Base-by-base conservation (phyloP, 2,113 vertebrate species). In the Tragelaphus strepsiceros region DNA sequence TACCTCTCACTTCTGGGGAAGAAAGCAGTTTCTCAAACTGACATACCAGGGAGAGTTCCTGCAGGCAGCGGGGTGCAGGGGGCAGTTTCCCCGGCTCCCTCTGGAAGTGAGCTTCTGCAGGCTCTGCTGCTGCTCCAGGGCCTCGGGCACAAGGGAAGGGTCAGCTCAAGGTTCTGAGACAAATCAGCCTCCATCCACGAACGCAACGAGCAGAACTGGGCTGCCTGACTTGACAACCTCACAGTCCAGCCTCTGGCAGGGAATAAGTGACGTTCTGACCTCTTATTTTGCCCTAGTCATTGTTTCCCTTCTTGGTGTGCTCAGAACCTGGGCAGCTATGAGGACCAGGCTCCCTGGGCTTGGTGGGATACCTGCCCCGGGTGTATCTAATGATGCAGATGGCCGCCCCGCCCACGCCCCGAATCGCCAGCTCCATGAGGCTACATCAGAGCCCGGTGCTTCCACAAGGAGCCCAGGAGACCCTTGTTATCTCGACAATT, bases 321-420 rank as follows among this genome's bases (percentile, higher is more conserved):
- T 78, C 30, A 92, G 88, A 58, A 59, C 30, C 43, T 10, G 13
- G 39, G 54, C 12, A 10, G 21, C 14, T 87, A 78, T 46, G 19
- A 39, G n/a, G 35, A 46, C 15, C 17, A 14, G 7, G n/a, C 19
- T 16, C 16, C 12, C 3, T 11, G 14, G 26, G 11, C 21, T 4
- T 8, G 6, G 9, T 81, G 7, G 3, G 2, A 74, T 46, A 71
- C 35, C 56, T n/a, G 54, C 61, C 62, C 7, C 6, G 43, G 26
- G 11, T 54, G 3, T 15, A 2, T 39, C 67, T 80, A 32, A 61
- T 15, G 8, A n/a, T 35, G 19, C 21, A 61, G 43, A n/a, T 8
- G 6, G 17, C 21, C 7, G 16, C 21, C 10, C n/a, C 1, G 0
- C n/a, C 21, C n/a, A n/a, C 0, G 1, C 9, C 12, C 2, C 0